Base-by-base conservation (phyloP, 2,797 vertebrate genomes). In the Sebastes ruberrimus region DNA sequence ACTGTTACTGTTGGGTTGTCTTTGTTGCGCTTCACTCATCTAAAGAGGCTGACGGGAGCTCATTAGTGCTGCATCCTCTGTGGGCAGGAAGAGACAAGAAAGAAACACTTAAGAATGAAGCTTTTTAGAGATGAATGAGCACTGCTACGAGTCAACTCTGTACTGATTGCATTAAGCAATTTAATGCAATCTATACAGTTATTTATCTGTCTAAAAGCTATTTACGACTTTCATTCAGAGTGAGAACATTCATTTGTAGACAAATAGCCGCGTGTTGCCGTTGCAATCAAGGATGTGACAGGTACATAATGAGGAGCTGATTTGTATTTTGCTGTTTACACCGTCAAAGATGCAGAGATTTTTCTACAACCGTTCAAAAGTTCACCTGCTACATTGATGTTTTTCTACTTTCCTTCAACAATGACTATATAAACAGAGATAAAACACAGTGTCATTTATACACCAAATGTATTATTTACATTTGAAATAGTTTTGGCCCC, bases 21-120 rank as follows among this genome's bases (percentile, higher is more conserved):
- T 69, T 38, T 49, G 78, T 70, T 84, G 79, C 33, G 80, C 73
- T 80, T 93, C 88, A 90, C 79, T 93, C 93, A 93, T 93, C 80
- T 85, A 92, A 80, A 76, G 42, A 46, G 52, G 82, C 80, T 70
- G 88, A 80, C 32, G 86, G 77, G 53, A 69, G 65, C 75, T 91
- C 87, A 75, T 90, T 82, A 89, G 87, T 68, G 79, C 72, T 61
- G 82, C 74, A 78, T 87, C 68, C 23, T 84, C 89, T 92, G 88
- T 61, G 52, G 74, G 62, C 20, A 78, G 73, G 55, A 56, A 74
- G 57, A 90, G 38, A 74, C 14, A 56, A 57, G 16, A 32, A 46
- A 70, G n/a, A 59, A 62, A 71, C 46, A 79, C 28, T 59, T 71
- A 30, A 68, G 14, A 69, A 35, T 33, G 30, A 74, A 20, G 56